Base-by-base conservation (phyloP, 1,140 invertebrate genomes). In the Nixonia krombeini region DNA sequence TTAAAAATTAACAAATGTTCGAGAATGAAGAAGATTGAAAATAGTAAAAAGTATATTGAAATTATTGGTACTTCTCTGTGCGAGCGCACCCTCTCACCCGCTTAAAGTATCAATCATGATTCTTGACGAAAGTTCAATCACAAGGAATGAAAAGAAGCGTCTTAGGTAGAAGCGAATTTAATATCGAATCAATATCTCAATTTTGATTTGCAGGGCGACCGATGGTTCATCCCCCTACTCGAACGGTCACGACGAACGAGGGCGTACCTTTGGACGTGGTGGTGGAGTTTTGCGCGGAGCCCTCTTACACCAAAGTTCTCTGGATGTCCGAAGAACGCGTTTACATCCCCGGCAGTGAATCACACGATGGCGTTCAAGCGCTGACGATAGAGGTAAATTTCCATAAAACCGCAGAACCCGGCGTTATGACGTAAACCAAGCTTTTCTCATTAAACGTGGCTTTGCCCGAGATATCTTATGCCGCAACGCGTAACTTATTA, bases 261-360 rank as follows among this genome's bases (percentile, higher is more conserved):
- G 89, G 89, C 1, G 81, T 87, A 29, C 69, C 83, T 0, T 70
- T 88, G 31, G 80, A 84, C 40, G 72, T 90, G 1, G 76, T 85
- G 18, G 86, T 88, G 1, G 87, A 89, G 59, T 88, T 89, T 65
- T 90, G 89, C 72, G 87, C 88, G 12, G 87, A 87, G 50, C 89
- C 88, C 0, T 76, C 78, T 29, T 87, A 88, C 50, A 86, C 82
- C 1, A 84, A 85, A 57, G 83, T 87, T 3, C 74, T 87, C 23
- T 90, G 89, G 89, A 80, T 89, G 44, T 86, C 88, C 33, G 79
- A 87, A 21, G 83, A 85, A 35, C 75, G 76, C 33, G 85, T 88
- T 28, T 85, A 89, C 47, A 73, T 82, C 25, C 88, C 89, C 7
- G 88, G 88, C 8, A 74, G 73, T 23, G 80, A 85, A 31, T 66